Base-by-base conservation (phyloP, 2,113 vertebrate genomes). In the Donacobius atricapilla region DNA sequence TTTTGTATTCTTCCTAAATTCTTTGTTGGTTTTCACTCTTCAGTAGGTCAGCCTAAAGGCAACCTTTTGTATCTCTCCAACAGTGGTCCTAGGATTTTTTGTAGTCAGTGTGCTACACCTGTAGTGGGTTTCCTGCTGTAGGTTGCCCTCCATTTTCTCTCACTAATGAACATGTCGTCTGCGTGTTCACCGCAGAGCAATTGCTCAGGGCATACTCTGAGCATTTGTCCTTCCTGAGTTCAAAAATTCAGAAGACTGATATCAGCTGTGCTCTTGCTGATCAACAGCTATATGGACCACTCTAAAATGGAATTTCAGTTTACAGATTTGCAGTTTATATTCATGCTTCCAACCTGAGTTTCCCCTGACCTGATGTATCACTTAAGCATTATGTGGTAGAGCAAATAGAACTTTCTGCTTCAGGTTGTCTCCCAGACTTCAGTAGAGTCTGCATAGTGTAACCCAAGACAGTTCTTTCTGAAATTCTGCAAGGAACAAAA, bases 51-150 rank as follows among this genome's bases (percentile, higher is more conserved):
- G 17, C 4, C 11, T 65, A 81, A 88, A 65, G 17, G 15, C 20
- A 95, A 61, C 25, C 2, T 89, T 40, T 71, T 66, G 6, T 71
- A 42, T 15, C 12, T 79, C 58, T 83, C 19, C 33, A 76, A 15
- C 0, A 1, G 24, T 61, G 9, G 7, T 81, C 5, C 37, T 45
- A 48, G 50, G 0, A 1, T 6, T 37, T 65, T 72, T 61, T 21
- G 21, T 64, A 64, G 53, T 60, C 37, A 66, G 10, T 66, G 35
- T 7, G 13, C 25, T 69, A 20, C 2, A 7, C 11, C 25, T 77
- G 25, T 77, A 37, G 8, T 65, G 33, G 17, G 21, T 37, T 11
- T 91, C 11, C 42, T 61, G 23, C 21, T 81, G 47, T 75, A 42
- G 64, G 30, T 15, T 56, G 19, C 56, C 50, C 28, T 89, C 27